Evolutionary conservation across 2,888 invertebrate genomes (phyloP).

Genomic region (Lasioglossum zephyrum): DNA sequence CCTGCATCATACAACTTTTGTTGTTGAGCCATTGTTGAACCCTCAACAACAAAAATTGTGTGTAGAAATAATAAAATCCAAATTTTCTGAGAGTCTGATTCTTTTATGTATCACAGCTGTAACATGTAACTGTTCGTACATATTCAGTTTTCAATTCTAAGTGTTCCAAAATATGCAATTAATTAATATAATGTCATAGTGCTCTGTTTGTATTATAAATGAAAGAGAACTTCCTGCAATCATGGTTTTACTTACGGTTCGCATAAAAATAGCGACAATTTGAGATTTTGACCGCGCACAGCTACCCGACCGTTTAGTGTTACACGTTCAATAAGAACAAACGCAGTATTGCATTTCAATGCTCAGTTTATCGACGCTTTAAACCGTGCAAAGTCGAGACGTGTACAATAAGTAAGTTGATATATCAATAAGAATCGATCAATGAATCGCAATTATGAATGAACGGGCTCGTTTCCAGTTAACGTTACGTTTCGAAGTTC

Average conservation of each 20-base stretch:
- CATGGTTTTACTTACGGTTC: background rate
- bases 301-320: constrained; percentile 9
- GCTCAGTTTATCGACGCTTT: constrained; percentile 29
- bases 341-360: constrained; percentile 62
- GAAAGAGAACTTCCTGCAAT: background rate
- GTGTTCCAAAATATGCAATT: background rate
- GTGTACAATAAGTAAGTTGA: constrained; percentile 52
- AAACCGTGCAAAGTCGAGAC: constrained; percentile 28
- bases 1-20: too few relatives aligned
- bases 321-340: constrained; percentile 52
- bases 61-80: too few relatives aligned
- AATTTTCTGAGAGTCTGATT: too few relatives aligned
- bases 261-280: constrained; percentile 23
- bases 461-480: constrained; percentile 35
- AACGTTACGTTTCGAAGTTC: constrained; percentile 22
- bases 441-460: constrained; percentile 64
- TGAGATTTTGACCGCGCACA: constrained; percentile 28
- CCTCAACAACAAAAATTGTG: too few relatives aligned
- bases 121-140: background rate
- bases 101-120: too few relatives aligned
- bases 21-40: too few relatives aligned
- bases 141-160: background rate
- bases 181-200: background rate
- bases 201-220: background rate
- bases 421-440: constrained; percentile 54